Evolutionary conservation across 2,113 vertebrate genomes (phyloP).

Genomic region (Amazona vittata): DNA sequence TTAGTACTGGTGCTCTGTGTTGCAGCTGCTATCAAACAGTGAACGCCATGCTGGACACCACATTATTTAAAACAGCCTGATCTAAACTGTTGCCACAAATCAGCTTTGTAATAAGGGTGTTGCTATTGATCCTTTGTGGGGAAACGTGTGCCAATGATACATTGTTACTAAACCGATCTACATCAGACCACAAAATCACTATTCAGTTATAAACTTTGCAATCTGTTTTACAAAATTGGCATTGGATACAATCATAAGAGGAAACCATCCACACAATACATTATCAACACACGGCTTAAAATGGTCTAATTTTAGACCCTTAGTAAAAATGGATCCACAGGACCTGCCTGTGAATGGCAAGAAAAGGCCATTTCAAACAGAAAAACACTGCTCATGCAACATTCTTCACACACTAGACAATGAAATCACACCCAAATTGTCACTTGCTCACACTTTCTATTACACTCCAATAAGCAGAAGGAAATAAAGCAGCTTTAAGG

Average conservation of each 20-base stretch:
- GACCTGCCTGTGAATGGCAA: slow-evolving; percentile 90
- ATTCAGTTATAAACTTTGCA: slow-evolving; percentile 30
- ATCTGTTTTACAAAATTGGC: slow-evolving; percentile 61
- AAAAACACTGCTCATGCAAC: slow-evolving; percentile 81
- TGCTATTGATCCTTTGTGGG: background rate
- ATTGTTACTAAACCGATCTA: background rate
- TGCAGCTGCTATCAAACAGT: background rate
- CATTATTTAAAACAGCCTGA: background rate
- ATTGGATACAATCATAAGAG: slow-evolving; percentile 66
- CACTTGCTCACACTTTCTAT: slow-evolving; percentile 81
- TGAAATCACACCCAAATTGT: slow-evolving; percentile 76
- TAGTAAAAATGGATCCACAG: slow-evolving; percentile 77
- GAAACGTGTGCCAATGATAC: background rate
- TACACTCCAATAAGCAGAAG: slow-evolving; percentile 76
- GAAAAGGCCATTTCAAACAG: slow-evolving; percentile 73
- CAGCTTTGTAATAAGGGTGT: background rate
- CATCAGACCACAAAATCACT: slow-evolving; percentile 23
- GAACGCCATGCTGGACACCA: background rate
- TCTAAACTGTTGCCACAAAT: background rate
- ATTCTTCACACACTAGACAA: slow-evolving; percentile 79
- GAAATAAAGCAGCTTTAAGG: slow-evolving; percentile 88
- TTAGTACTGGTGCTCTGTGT: background rate
- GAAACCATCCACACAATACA: slow-evolving; percentile 70
- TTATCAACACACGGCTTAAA: slow-evolving; percentile 69
- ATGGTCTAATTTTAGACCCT: slow-evolving; percentile 72